Base-by-base conservation (phyloP, 1,140 invertebrate genomes). In the Formica selysi region DNA sequence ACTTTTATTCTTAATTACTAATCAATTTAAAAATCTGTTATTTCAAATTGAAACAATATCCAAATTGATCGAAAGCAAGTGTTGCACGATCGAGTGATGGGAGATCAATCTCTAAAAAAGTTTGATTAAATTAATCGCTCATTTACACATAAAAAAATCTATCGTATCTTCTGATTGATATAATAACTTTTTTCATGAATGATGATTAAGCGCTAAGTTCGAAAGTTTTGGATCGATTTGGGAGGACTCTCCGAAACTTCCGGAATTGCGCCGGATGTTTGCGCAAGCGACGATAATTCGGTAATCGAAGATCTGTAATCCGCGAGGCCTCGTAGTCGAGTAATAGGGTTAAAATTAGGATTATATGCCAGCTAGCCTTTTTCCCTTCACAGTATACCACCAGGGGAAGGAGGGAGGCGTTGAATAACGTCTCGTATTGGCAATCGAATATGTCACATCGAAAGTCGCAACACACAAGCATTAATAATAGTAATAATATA, bases 401-500 rank as follows among this genome's bases (percentile, higher is more conserved):
- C 4, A 51, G 16, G 4, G 48, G 48, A 51, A 4, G 26, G 38
- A 4, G 26, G 38, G 70, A 65, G 19, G 1, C 48, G 59, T 29
- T 11, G 13, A 22, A 71, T 32, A n/a, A 38, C 48, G 1, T 48
- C 29, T 71, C 13, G 13, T 41, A 64, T 76, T 38, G 65, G 11
- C 41, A 67, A 86, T 86, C 54, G 73, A 61, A 70, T 51, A 29
- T 54, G 38, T 22, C 44, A 54, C 65, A 26, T 51, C 68, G 6
- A 64, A 85, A 86, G 74, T 80, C 70, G 64, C 86, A 83, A 89
- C 70, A 76, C 87, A 19, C 48, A 51, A 51, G 16, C 16, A 57
- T 48, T 92, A 90, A 85, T 91, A 90, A 87, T 89, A 90, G 86
- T 89, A 90, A 92, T 92, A 91, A 86, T 59, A 74, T 92, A 86